phyloP scores from a whole-genome alignment of 2,113 vertebrate species.

The Nannobrachium achirus region DNA sequence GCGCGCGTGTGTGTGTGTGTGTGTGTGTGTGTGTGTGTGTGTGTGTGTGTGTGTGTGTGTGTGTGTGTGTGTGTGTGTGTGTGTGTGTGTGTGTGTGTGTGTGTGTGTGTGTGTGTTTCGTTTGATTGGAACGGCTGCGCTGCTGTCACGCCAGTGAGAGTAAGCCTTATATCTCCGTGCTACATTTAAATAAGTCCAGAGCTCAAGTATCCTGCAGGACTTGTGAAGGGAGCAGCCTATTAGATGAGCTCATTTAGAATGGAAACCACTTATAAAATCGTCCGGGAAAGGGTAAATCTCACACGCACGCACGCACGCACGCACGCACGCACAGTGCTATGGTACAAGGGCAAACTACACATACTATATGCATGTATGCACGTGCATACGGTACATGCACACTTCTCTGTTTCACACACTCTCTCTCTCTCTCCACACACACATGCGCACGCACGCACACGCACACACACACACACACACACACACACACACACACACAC shows the following conservation, averaged over 20 bases:
- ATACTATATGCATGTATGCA: no score
- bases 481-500: no score
- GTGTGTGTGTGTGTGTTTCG: neutral
- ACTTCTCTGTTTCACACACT: no score
- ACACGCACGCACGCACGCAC: neutral
- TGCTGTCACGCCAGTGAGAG: neutral
- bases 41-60: no score
- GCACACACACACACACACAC: no score
- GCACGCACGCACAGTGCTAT: slow-evolving; percentile 11
- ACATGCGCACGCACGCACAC: no score
- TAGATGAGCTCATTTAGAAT: slow-evolving; percentile 41
- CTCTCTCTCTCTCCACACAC: no score
- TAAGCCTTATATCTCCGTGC: neutral
- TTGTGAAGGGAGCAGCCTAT: slow-evolving; percentile 35
- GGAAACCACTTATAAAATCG: slow-evolving; percentile 25
- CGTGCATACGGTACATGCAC: no score
- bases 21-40: no score
- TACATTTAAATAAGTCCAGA: neutral
- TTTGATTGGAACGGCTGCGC: slow-evolving; percentile 1
- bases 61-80: neutral
- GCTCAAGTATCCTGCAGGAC: slow-evolving; percentile 22
- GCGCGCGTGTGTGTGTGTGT: no score
- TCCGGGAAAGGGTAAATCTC: slow-evolving; percentile 41
- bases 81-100: no score
- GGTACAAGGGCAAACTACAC: no score